phyloP scores from a whole-genome alignment of 2,113 vertebrate species.

The Lampris incognitus region DNA sequence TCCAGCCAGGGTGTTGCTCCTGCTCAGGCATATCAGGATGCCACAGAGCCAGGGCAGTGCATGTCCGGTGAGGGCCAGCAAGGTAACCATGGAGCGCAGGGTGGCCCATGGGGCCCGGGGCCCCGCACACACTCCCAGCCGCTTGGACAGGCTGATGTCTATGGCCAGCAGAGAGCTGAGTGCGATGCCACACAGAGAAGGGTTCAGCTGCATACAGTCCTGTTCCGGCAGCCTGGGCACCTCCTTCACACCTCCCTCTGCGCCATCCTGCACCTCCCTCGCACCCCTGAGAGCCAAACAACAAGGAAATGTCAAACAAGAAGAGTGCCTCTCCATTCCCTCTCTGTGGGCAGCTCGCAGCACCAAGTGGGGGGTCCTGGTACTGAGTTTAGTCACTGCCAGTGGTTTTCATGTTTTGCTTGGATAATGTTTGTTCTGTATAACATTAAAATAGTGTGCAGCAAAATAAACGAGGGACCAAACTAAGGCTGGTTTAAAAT shows the following conservation, averaged over 20 bases:
- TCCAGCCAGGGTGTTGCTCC: constrained; percentile 92
- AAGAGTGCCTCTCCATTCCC: not conserved
- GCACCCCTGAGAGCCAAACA: constrained; percentile 33
- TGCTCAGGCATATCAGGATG: constrained; percentile 89
- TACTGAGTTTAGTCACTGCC: too few species aligned
- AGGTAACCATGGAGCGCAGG: constrained; percentile 89
- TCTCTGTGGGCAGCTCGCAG: too few species aligned
- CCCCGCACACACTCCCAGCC: constrained; percentile 88
- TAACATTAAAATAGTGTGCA: too few species aligned
- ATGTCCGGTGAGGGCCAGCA: constrained; percentile 91
- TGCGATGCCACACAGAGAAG: constrained; percentile 91
- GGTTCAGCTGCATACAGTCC: constrained; percentile 97
- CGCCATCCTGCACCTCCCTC: constrained; percentile 18
- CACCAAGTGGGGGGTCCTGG: too few species aligned
- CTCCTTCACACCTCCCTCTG: constrained; percentile 81
- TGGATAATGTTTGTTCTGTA: too few species aligned
- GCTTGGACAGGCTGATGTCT: constrained; percentile 92
- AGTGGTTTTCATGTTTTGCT: too few species aligned
- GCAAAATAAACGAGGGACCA: too few species aligned
- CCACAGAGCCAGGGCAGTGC: constrained; percentile 91
- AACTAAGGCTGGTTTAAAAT: too few species aligned
- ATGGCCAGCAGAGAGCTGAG: constrained; percentile 93
- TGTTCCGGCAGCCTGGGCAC: constrained; percentile 88
- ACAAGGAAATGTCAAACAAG: not conserved
- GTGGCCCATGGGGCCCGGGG: constrained; percentile 85